Percentiles rank a stretch among this genome's conserved stretches.
phyloP scores from a whole-genome alignment of 2,113 vertebrate species.

The Sisor rabdophorus region DNA sequence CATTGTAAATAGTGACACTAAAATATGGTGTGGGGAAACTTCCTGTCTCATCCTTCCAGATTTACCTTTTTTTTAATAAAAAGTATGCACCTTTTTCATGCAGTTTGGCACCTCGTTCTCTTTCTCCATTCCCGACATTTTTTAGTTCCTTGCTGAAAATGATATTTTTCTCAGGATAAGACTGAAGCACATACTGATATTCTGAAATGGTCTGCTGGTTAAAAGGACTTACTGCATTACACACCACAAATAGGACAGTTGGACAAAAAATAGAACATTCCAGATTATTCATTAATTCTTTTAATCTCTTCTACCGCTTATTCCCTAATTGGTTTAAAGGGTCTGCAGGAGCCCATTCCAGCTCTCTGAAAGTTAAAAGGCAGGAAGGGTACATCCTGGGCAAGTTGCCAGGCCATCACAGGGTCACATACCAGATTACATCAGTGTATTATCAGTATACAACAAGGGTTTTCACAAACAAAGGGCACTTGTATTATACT shows the following conservation, averaged over 20 bases:
- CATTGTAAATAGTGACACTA: slow-evolving; percentile 41
- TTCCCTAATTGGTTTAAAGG: no score
- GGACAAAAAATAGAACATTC: slow-evolving; percentile 31
- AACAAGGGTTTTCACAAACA: neutral
- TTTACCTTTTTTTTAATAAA: neutral
- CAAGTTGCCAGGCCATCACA: no score
- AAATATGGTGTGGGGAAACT: neutral
- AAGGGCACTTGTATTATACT: no score
- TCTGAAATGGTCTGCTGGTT: slow-evolving; percentile 80
- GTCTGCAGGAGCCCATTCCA: no score
- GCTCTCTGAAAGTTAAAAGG: no score
- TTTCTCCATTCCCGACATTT: slow-evolving; percentile 80
- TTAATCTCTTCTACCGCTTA: no score
- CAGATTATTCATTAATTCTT: no score
- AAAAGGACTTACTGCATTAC: slow-evolving; percentile 77
- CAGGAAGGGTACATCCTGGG: no score
- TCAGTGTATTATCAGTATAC: neutral
- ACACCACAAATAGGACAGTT: slow-evolving; percentile 69
- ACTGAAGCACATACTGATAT: slow-evolving; percentile 79
- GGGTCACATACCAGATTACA: no score
- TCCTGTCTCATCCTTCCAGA: neutral
- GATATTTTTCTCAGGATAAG: slow-evolving; percentile 75
- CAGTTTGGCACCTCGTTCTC: slow-evolving; percentile 69
- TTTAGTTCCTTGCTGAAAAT: slow-evolving; percentile 78
- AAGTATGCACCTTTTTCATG: slow-evolving; percentile 72